A percentile compares a stretch with the other conserved stretches of the same genome.
phyloP scores from a whole-genome alignment of 2,888 invertebrate species.

The Polylopha cassiicola region DNA sequence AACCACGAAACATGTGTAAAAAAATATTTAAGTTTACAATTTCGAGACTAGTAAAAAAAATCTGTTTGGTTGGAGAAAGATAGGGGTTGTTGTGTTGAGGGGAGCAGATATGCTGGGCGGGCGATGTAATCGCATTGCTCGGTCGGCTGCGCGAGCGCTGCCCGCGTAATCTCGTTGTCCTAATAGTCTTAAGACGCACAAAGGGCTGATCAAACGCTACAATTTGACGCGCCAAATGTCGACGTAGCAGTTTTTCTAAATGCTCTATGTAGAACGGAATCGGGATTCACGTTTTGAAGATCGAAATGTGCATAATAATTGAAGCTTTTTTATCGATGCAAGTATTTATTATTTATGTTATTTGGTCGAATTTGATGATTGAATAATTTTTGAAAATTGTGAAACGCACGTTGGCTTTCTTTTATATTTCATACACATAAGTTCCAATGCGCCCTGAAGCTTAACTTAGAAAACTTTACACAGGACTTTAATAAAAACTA shows the following conservation, averaged over 20 bases:
- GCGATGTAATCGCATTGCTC: constrained; percentile 57
- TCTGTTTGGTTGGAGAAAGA: constrained; percentile 39
- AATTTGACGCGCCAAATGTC: constrained; percentile 72
- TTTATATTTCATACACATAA: too few species aligned
- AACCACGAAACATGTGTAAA: too few species aligned
- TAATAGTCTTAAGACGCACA: constrained; percentile 71
- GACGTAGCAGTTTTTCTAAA: constrained; percentile 24
- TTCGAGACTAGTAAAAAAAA: constrained; percentile 34
- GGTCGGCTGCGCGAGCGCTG: constrained; percentile 63
- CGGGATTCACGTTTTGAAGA: too few species aligned
- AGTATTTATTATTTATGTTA: too few species aligned
- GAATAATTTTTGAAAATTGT: too few species aligned
- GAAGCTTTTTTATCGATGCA: too few species aligned
- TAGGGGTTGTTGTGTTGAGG: constrained; percentile 29
- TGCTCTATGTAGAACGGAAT: neutral
- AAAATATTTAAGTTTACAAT: constrained; percentile 8
- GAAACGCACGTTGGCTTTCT: too few species aligned
- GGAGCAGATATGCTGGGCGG: constrained; percentile 29
- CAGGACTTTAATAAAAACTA: too few species aligned
- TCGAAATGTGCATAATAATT: too few species aligned
- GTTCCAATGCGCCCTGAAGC: too few species aligned
- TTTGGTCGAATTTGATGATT: too few species aligned
- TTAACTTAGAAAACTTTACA: too few species aligned
- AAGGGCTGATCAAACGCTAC: constrained; percentile 68
- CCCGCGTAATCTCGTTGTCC: constrained; percentile 64